Percentiles rank a stretch among this genome's conserved stretches.
Evolutionary conservation across 2,888 invertebrate genomes (phyloP).

Genomic region (Cryptocephalus moraei): DNA sequence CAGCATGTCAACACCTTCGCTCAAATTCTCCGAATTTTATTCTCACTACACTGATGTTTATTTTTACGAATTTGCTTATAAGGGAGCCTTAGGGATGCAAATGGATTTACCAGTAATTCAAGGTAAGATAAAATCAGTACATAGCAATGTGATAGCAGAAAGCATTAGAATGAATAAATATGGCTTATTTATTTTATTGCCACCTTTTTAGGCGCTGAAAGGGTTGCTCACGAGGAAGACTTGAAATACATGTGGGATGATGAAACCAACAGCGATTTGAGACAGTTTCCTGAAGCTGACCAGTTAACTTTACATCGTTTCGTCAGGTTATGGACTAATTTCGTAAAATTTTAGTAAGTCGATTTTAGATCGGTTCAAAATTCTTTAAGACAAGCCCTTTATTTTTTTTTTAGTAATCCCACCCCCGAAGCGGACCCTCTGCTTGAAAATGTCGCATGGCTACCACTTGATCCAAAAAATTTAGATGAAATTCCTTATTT

Average conservation of each 20-base stretch:
- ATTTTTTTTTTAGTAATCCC: conserved; percentile 10
- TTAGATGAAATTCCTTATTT: conserved; percentile 5
- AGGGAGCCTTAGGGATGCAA: conserved; percentile 4
- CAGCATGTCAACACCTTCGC: conserved; percentile 2
- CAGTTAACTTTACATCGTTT: conserved; percentile 4
- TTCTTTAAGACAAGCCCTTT: not conserved
- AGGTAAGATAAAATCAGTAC: not conserved
- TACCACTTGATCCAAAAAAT: conserved; percentile 1
- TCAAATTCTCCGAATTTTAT: conserved; percentile 5
- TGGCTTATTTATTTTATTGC: not conserved
- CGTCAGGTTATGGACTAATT: conserved; percentile 11
- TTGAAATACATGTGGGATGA: conserved; percentile 9
- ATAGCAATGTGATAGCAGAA: no score
- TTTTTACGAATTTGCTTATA: conserved; percentile 8
- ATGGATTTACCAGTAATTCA: not conserved
- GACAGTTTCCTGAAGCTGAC: conserved; percentile 6
- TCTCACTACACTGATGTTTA: conserved; percentile 4
- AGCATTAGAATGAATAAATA: not conserved
- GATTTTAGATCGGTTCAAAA: not conserved
- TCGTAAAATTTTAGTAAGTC: conserved; percentile 12
- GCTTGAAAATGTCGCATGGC: conserved; percentile 6
- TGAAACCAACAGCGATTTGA: conserved; percentile 1
- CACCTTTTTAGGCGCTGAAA: conserved; percentile 2
- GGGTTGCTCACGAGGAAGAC: conserved; percentile 9
- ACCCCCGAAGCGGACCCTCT: conserved; percentile 11